These are phyloP conservation scores for Trichosurus vulpecula DNA, from an alignment of 2,797 vertebrate species.

Conservation along the genomic window DNA sequence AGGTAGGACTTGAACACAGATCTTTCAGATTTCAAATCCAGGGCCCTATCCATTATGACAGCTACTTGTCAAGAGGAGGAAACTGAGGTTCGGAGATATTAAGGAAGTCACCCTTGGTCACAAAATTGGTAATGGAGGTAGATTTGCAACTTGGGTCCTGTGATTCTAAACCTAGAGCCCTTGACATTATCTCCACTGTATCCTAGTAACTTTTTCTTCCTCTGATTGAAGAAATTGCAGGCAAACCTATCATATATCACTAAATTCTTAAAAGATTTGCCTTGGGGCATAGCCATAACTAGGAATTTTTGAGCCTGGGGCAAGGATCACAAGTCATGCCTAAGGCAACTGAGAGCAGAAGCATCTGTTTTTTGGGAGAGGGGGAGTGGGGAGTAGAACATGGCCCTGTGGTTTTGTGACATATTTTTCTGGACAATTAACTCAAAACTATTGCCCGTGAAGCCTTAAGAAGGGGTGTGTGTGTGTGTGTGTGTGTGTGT, in stretches of 20 bases:
- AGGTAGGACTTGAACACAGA: neutral
- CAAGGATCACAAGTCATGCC: neutral
- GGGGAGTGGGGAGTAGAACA: neutral
- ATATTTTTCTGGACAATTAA: neutral
- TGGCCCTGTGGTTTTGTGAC: neutral
- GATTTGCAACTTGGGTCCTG: neutral
- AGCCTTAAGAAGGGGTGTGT: neutral
- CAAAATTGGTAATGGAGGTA: neutral
- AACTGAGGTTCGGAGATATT: neutral
- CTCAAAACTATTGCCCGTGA: neutral
- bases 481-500: neutral
- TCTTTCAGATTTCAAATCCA: neutral
- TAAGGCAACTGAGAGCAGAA: neutral
- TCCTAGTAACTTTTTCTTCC: neutral
- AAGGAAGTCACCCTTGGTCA: neutral
- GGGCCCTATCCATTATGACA: neutral
- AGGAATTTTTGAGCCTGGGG: neutral
- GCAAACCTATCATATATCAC: neutral
- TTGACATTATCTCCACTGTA: neutral
- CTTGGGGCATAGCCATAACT: neutral
- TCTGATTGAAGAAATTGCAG: constrained; percentile 29
- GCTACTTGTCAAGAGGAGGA: neutral
- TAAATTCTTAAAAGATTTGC: neutral
- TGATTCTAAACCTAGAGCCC: neutral
- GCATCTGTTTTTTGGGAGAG: neutral